Conservation (phyloP, 1,140 invertebrate species). For the Apocrypta bakeri region DNA sequence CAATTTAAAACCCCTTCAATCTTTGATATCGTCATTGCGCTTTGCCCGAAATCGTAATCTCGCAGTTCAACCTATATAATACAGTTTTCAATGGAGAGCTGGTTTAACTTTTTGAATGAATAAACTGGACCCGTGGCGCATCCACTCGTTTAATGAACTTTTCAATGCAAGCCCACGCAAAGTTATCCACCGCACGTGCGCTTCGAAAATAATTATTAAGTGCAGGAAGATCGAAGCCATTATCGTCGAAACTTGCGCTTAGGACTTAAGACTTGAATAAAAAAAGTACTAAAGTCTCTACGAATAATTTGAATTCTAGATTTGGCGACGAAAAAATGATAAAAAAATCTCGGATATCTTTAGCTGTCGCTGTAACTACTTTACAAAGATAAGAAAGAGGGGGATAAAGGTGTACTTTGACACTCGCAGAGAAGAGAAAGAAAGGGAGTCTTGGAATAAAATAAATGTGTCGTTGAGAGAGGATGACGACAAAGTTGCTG, state of each 20-base stretch:
- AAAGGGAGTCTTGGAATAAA: not conserved
- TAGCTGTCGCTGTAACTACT: no score
- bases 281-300: no score
- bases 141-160: constrained; percentile 7
- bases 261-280: no score
- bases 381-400: no score
- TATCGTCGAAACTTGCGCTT: not conserved
- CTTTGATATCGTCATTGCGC: not conserved
- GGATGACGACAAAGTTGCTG: not conserved
- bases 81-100: not conserved
- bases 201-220: not conserved
- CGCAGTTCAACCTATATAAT: no score
- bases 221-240: not conserved
- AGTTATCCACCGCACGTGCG: not conserved
- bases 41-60: not conserved
- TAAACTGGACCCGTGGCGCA: not conserved
- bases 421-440: not conserved
- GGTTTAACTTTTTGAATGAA: not conserved
- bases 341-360: no score
- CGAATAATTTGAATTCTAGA: no score
- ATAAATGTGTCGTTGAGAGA: not conserved
- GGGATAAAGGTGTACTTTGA: no score
- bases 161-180: not conserved
- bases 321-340: no score
- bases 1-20: not conserved